These are phyloP conservation scores for Pomatorhinus ruficollis DNA, from an alignment of 2,113 vertebrate species.

Conservation along the genomic window DNA sequence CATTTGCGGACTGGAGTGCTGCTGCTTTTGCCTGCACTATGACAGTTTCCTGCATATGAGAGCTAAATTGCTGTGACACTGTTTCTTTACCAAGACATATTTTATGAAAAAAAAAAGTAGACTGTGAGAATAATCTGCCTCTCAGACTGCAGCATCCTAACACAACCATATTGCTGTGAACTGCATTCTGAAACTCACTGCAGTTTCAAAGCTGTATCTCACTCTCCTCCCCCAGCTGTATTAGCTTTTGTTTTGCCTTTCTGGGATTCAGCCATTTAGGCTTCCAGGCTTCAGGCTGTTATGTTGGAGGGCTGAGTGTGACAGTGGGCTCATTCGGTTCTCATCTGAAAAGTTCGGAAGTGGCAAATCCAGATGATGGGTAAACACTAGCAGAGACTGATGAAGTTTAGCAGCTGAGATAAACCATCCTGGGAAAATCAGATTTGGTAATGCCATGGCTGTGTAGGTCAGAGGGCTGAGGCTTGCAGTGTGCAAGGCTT, in stretches of 20 bases:
- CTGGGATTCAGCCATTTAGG: neutral
- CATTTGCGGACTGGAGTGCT: neutral
- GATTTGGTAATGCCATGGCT: neutral
- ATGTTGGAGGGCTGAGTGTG: neutral
- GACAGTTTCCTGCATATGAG: neutral
- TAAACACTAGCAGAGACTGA: slow-evolving; percentile 23
- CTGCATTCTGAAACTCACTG: neutral
- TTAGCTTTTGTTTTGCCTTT: neutral
- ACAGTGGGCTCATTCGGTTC: slow-evolving; percentile 18
- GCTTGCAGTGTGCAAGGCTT: neutral
- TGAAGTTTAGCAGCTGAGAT: slow-evolving; percentile 40
- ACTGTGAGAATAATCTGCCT: neutral
- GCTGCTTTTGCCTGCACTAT: neutral
- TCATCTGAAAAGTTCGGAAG: slow-evolving; percentile 39
- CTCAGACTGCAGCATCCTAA: neutral
- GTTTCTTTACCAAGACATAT: neutral
- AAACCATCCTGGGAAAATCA: slow-evolving; percentile 47
- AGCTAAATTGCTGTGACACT: neutral
- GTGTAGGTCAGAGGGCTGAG: slow-evolving; percentile 1
- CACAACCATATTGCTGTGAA: neutral
- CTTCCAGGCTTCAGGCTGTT: slow-evolving; percentile 10
- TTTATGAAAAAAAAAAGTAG: neutral
- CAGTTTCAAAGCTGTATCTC: neutral
- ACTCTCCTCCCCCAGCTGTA: neutral
- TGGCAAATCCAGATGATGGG: slow-evolving; percentile 44